These are phyloP conservation scores for Cyrtodaria siliqua DNA, from an alignment of 2,888 invertebrate species.

Conservation along the genomic window DNA sequence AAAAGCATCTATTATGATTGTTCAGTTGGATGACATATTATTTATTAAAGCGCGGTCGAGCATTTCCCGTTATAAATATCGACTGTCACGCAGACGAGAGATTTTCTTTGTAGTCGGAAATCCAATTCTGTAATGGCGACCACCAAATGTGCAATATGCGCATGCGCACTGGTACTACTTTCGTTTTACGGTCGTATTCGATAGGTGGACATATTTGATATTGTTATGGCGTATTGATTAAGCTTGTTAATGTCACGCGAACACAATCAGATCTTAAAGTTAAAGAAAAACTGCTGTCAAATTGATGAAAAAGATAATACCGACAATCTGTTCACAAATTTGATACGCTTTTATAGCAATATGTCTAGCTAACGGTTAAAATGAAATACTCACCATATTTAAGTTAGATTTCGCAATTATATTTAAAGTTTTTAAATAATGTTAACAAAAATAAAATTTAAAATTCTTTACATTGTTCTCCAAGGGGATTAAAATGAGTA, in stretches of 20 bases:
- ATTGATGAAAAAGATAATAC: slow-evolving; percentile 52
- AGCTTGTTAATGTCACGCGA: slow-evolving; percentile 42
- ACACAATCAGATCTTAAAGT: slow-evolving; percentile 46
- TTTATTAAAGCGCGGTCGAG: slow-evolving; percentile 51
- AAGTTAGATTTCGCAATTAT: too few species aligned
- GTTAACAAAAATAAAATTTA: too few species aligned
- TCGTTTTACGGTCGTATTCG: slow-evolving; percentile 51
- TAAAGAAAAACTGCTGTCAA: slow-evolving; percentile 60
- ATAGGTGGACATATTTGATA: slow-evolving; percentile 40
- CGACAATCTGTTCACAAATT: slow-evolving; percentile 62
- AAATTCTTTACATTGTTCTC: too few species aligned
- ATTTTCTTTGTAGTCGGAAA: slow-evolving; percentile 47
- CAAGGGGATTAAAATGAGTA: too few species aligned
- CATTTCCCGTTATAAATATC: slow-evolving; percentile 50
- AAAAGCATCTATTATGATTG: slow-evolving; percentile 22
- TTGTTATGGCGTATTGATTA: slow-evolving; percentile 50
- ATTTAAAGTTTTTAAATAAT: too few species aligned
- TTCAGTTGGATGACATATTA: slow-evolving; percentile 42
- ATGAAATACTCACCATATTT: too few species aligned
- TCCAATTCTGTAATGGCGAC: slow-evolving; percentile 51
- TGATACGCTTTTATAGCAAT: slow-evolving; percentile 30
- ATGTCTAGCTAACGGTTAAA: too few species aligned
- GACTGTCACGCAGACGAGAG: slow-evolving; percentile 24
- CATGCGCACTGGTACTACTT: slow-evolving; percentile 69
- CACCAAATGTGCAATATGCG: slow-evolving; percentile 72